phyloP scores from a whole-genome alignment of 2,113 vertebrate species.

The Tylochromis polylepis region DNA sequence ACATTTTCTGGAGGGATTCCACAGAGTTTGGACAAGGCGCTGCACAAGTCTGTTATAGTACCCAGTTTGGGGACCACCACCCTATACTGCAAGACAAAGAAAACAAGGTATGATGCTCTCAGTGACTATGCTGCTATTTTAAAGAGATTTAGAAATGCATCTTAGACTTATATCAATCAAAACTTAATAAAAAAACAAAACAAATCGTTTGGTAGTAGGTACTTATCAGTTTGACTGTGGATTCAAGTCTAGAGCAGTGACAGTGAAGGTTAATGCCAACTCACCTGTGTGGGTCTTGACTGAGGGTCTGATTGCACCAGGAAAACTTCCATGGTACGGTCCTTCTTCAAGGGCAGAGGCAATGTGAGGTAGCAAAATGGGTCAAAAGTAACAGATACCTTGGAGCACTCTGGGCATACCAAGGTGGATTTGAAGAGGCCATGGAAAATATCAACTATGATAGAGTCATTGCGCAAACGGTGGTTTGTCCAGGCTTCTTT shows the following conservation, averaged over 20 bases:
- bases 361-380: constrained; percentile 92
- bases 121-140: not conserved
- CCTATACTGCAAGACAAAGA: constrained; percentile 76
- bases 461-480: constrained; percentile 83
- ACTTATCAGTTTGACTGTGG: not conserved
- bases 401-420: constrained; percentile 87
- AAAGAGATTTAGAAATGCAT: not conserved
- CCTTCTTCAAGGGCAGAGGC: constrained; percentile 88
- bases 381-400: constrained; percentile 89
- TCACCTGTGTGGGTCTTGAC: constrained; percentile 86
- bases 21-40: constrained; percentile 83
- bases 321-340: constrained; percentile 86
- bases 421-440: constrained; percentile 90
- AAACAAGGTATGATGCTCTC: not conserved
- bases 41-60: constrained; percentile 84
- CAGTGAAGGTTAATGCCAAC: not conserved
- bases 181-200: not conserved
- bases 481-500: constrained; percentile 90
- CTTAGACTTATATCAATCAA: not conserved
- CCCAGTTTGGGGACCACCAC: constrained; percentile 91
- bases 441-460: constrained; percentile 90
- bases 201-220: not conserved
- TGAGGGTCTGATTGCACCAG: constrained; percentile 85
- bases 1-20: constrained; percentile 87
- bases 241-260: not conserved